phyloP scores from a whole-genome alignment of 2,113 vertebrate species.

The Antechinus stuartii region DNA sequence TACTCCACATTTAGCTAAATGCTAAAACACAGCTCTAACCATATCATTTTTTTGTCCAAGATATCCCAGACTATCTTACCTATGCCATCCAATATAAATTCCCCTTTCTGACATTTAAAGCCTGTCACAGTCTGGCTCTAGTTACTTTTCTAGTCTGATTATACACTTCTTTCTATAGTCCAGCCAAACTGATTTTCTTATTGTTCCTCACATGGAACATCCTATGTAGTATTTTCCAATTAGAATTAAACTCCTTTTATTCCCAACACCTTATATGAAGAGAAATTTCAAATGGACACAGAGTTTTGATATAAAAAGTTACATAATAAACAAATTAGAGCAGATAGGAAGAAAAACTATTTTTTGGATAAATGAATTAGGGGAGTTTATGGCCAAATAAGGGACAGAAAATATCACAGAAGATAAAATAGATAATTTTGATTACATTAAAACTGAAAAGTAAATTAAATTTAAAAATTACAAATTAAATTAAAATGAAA shows the following conservation, averaged over 20 bases:
- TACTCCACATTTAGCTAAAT: not conserved
- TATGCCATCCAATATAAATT: not conserved
- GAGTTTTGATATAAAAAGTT: not conserved
- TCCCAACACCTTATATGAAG: not conserved
- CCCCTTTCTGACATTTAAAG: not conserved
- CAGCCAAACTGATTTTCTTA: not conserved
- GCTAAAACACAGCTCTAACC: not conserved
- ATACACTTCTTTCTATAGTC: not conserved
- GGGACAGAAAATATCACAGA: not conserved
- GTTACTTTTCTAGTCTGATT: not conserved
- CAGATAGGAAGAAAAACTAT: not conserved
- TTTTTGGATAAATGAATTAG: not conserved
- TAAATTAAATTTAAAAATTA: not conserved
- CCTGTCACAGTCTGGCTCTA: not conserved
- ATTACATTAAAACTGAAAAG: not conserved
- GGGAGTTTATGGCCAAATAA: not conserved
- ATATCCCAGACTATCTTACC: not conserved
- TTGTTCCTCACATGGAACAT: not conserved
- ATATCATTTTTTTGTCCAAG: not conserved
- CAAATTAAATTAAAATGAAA: not conserved
- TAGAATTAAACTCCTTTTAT: not conserved
- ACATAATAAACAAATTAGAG: not conserved
- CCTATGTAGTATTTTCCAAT: not conserved
- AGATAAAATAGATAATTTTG: not conserved
- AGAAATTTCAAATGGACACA: not conserved